Conservation (phyloP, 2,888 invertebrate genomes). For the Lampropteryx suffumata region DNA sequence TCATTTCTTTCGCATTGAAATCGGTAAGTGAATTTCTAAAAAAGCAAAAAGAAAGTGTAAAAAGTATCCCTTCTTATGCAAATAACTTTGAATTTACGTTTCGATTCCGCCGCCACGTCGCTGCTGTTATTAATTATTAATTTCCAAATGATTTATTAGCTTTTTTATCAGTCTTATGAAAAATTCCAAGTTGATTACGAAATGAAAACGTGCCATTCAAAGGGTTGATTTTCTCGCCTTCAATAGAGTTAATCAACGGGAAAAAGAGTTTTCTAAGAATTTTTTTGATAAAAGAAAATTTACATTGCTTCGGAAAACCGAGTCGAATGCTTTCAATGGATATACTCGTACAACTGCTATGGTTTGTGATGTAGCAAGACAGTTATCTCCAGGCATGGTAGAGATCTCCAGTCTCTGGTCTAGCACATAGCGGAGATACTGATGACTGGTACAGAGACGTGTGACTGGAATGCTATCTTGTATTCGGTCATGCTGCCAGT, state of each 20-base stretch:
- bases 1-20: conserved; percentile 40
- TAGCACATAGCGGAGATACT: too few species aligned
- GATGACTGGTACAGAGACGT: too few species aligned
- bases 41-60: conserved; percentile 43
- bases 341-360: too few species aligned
- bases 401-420: too few species aligned
- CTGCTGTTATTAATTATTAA: conserved; percentile 76
- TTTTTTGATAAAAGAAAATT: conserved; percentile 24
- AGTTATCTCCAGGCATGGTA: too few species aligned
- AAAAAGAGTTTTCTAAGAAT: conserved; percentile 37
- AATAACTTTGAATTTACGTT: conserved; percentile 64
- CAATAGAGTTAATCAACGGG: conserved; percentile 69
- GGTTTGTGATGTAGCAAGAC: too few species aligned
- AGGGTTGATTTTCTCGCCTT: conserved; percentile 58
- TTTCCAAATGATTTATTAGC: conserved; percentile 78
- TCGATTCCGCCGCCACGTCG: conserved; percentile 63
- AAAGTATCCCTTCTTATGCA: conserved; percentile 74
- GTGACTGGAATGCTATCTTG: too few species aligned
- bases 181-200: conserved; percentile 69
- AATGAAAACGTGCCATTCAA: conserved; percentile 62
- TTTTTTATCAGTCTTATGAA: conserved; percentile 59
- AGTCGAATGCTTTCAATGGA: too few species aligned
- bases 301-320: conserved; percentile 12
- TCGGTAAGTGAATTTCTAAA: conserved; percentile 57
- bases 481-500: too few species aligned